phyloP scores from a whole-genome alignment of 2,888 invertebrate genomes.

The Chrysopilus asiliformis region DNA sequence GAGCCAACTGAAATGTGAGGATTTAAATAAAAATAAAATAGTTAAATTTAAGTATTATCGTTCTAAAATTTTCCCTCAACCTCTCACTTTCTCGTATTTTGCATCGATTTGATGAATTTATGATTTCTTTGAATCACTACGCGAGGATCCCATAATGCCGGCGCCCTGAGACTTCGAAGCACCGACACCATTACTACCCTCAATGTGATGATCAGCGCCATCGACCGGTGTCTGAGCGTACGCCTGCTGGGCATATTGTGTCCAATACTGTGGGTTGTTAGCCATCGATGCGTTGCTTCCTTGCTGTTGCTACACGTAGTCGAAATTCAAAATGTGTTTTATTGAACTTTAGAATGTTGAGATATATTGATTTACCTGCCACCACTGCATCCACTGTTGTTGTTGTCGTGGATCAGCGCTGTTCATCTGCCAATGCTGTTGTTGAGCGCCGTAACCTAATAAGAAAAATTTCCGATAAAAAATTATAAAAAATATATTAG shows the following conservation, averaged over 20 bases:
- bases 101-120: no score
- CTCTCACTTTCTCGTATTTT: no score
- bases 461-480: neutral
- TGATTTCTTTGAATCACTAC: slow-evolving; percentile 7
- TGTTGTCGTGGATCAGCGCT: slow-evolving; percentile 29
- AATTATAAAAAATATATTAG: no score
- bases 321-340: neutral
- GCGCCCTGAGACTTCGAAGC: slow-evolving; percentile 4
- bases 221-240: slow-evolving; percentile 5
- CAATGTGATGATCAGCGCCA: slow-evolving; percentile 1
- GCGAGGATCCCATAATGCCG: slow-evolving; percentile 1
- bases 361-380: slow-evolving; percentile 25
- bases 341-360: neutral
- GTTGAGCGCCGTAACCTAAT: neutral
- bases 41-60: no score
- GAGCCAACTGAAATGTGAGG: no score
- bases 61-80: no score
- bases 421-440: slow-evolving; percentile 26
- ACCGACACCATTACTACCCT: neutral
- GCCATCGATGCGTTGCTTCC: slow-evolving; percentile 3
- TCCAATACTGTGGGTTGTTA: slow-evolving; percentile 11
- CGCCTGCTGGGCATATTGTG: slow-evolving; percentile 12
- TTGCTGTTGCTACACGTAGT: slow-evolving; percentile 4
- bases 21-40: no score
- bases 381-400: slow-evolving; percentile 35